A percentile compares a stretch with the other conserved stretches of the same genome.
Evolutionary conservation across 2,797 vertebrate species (phyloP).

Genomic region (Luscinia megarhynchos): DNA sequence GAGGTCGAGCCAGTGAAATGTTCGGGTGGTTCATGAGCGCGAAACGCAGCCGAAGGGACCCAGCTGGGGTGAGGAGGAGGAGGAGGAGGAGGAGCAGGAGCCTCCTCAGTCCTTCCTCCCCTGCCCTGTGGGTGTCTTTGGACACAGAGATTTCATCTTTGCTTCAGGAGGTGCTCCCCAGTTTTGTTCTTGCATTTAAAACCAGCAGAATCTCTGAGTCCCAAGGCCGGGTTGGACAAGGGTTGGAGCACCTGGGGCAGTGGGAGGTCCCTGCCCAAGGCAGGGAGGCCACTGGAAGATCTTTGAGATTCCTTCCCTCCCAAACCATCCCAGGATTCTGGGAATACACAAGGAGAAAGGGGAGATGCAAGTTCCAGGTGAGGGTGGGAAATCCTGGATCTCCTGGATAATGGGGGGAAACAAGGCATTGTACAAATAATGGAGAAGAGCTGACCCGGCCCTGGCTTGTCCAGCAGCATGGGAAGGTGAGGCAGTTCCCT

Average conservation of each 20-base stretch:
- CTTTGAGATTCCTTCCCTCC: background rate
- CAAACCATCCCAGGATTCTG: background rate
- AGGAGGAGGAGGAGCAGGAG: background rate
- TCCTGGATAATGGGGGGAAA: background rate
- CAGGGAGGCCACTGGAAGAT: rapidly evolving
- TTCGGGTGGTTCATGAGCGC: background rate
- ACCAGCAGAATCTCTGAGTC: background rate
- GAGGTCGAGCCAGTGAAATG: background rate
- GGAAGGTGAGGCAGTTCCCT: background rate
- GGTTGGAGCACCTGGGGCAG: background rate
- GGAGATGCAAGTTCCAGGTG: background rate
- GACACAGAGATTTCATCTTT: rapidly evolving
- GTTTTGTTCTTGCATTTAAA: background rate
- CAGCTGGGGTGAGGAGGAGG: background rate
- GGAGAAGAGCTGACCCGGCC: background rate
- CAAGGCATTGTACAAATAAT: background rate
- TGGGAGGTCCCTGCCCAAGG: background rate
- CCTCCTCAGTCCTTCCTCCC: background rate
- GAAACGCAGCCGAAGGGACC: background rate
- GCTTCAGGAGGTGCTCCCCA: background rate
- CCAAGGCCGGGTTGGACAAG: background rate
- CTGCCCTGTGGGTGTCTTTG: background rate
- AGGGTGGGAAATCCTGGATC: background rate
- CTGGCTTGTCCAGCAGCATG: rapidly evolving
- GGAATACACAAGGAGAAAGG: background rate